A percentile compares a stretch with the other conserved stretches of the same genome.
Evolutionary conservation across 1,140 invertebrate species (phyloP).

Genomic region (Leptinotarsa undecemlineata): DNA sequence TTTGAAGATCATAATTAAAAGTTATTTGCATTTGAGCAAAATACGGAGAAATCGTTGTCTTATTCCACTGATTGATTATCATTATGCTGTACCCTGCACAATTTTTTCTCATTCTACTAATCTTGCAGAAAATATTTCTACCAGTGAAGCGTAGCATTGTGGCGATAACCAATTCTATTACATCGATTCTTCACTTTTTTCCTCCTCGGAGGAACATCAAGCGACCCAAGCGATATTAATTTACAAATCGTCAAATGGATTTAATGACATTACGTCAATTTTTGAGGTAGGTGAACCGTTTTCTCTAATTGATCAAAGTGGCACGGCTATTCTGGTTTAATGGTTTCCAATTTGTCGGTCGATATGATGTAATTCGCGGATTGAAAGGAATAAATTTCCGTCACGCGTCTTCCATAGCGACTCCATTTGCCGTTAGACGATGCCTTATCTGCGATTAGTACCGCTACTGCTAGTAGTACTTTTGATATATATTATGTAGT

Average conservation of each 20-base stretch:
- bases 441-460: constrained; percentile 5
- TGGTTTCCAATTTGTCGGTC: not conserved
- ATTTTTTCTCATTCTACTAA: too few relatives aligned
- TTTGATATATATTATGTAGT: not conserved
- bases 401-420: not conserved
- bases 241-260: not conserved
- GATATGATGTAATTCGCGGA: not conserved
- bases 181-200: too few relatives aligned
- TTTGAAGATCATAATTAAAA: too few relatives aligned
- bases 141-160: too few relatives aligned
- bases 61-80: too few relatives aligned
- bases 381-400: not conserved
- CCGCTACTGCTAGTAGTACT: constrained; percentile 4
- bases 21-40: too few relatives aligned
- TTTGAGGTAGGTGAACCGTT: not conserved
- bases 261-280: not conserved
- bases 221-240: not conserved
- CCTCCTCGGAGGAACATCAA: too few relatives aligned
- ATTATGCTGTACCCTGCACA: too few relatives aligned
- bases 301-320: constrained; percentile 3
- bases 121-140: too few relatives aligned
- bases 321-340: not conserved
- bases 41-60: too few relatives aligned
- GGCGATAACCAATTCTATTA: too few relatives aligned
- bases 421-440: not conserved